A percentile compares a stretch with the other conserved stretches of the same genome.
Conservation (phyloP, 2,888 invertebrate genomes). For the Muscina levida region DNA sequence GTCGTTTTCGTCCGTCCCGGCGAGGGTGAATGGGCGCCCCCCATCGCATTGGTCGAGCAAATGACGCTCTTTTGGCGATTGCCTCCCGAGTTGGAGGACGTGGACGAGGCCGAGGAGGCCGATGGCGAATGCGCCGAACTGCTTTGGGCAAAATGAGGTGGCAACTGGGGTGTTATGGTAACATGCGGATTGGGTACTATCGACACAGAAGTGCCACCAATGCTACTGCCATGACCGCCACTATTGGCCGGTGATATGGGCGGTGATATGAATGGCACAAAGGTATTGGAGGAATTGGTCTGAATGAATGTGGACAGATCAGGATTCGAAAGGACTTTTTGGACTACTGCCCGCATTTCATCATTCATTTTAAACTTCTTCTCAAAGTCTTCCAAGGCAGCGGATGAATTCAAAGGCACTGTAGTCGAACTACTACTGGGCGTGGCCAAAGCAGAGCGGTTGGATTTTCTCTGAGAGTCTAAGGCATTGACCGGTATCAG, state of each 20-base stretch:
- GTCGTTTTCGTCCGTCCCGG: constrained; percentile 68
- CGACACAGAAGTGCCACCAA: constrained; percentile 70
- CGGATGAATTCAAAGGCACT: constrained; percentile 74
- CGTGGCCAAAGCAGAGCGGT: constrained; percentile 29
- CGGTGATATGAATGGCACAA: constrained; percentile 77
- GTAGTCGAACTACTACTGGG: constrained; percentile 62
- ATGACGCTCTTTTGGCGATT: constrained; percentile 78
- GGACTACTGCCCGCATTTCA: constrained; percentile 79
- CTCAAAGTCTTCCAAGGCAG: constrained; percentile 76
- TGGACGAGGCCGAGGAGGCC: constrained; percentile 58
- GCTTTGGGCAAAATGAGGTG: constrained; percentile 72
- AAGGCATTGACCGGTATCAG: constrained; percentile 68
- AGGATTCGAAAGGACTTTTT: constrained; percentile 78
- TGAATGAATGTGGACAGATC: constrained; percentile 78
- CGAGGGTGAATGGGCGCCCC: constrained; percentile 67
- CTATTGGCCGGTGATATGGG: constrained; percentile 77
- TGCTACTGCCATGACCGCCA: background rate
- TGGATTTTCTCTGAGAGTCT: constrained; percentile 49
- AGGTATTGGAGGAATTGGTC: constrained; percentile 74
- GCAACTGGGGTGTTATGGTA: constrained; percentile 75
- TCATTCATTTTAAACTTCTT: constrained; percentile 79
- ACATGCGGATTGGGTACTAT: constrained; percentile 77
- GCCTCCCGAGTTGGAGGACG: constrained; percentile 57
- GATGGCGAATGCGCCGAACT: constrained; percentile 64
- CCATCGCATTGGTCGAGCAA: constrained; percentile 74